Base-by-base conservation (phyloP, 1,140 invertebrate species). In the Panagrolaimus sp. region DNA sequence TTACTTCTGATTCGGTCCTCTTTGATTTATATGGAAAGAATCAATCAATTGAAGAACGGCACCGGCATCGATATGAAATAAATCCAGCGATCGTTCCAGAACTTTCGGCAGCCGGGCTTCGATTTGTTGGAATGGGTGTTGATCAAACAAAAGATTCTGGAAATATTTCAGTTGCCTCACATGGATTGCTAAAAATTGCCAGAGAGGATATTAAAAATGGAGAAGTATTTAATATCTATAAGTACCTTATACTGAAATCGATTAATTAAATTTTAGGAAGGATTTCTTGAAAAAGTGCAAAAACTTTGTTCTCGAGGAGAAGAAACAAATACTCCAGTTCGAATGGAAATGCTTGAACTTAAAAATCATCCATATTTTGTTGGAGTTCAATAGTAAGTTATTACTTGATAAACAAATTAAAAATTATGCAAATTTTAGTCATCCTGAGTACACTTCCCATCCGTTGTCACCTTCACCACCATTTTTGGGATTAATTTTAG, bases 361-460 rank as follows among this genome's bases (percentile, higher is more conserved):
- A 70, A 84, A 70, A 84, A 86, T 73, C 94, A 98, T 86, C 90
- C 90, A 0, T 99, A 91, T 83, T 99, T 91, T 85, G 91, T 96
- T 14, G 92, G 90, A 0, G 93, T 94, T 0, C 96, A 98, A 84
- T 99, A 91, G 32, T 38, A 38, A 4, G 32, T 38, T 38, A 4
- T 38, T 38, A 4, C 2, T 7, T 38, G 32, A 38, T 38, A 38
- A 38, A 38, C 7, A 7, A 38, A 2, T 4, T 38, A 38, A 38
- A 38, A 38, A 38, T 4, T 38, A 38, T 4, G 32, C 32, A 38
- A 38, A 38, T 38, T 38, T 38, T 38, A 38, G 32, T 84, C 96
- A 98, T 85, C 96, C 96, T 0, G 96, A 98, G 84, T 99, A 98
- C 84, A 86, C 96, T 17, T 95, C 92, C 0, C 87, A 94, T 1